Evolutionary conservation across 1,140 invertebrate species (phyloP).

Genomic region (Panagrolaimus sp.): DNA sequence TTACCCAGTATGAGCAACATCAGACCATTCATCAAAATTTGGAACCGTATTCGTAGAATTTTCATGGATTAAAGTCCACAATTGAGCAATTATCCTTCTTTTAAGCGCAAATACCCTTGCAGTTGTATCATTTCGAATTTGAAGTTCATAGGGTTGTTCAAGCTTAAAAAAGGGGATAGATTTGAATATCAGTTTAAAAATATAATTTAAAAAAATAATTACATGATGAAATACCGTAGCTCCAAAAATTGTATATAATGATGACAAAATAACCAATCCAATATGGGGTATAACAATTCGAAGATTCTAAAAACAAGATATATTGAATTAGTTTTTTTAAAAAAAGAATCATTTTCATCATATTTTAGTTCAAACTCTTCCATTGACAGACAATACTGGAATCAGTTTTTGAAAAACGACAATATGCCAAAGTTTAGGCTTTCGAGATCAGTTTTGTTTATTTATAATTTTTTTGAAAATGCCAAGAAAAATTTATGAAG

Average conservation of each 20-base stretch:
- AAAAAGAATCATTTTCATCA: too few species aligned
- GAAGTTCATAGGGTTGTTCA: slow-evolving; percentile 37
- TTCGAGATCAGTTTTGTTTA: too few species aligned
- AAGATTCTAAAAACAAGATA: slow-evolving; percentile 42
- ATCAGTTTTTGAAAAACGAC: too few species aligned
- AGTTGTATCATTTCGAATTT: slow-evolving; percentile 53
- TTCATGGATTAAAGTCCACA: slow-evolving; percentile 44
- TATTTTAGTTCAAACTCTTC: too few species aligned
- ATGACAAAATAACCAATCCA: slow-evolving; percentile 53
- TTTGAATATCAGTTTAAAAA: slow-evolving; percentile 19
- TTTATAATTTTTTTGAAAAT: too few species aligned
- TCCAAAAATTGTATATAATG: slow-evolving; percentile 53
- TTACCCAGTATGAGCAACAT: slow-evolving; percentile 39
- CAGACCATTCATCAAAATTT: slow-evolving; percentile 32
- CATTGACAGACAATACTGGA: too few species aligned
- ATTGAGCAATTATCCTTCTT: slow-evolving; percentile 43
- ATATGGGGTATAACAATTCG: slow-evolving; percentile 54
- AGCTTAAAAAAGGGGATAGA: slow-evolving; percentile 46
- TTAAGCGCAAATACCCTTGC: slow-evolving; percentile 46
- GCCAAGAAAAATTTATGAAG: too few species aligned
- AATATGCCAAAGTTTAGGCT: too few species aligned
- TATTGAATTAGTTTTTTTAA: background rate
- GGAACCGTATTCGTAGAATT: slow-evolving; percentile 4
- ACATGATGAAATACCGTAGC: slow-evolving; percentile 56
- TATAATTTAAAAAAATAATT: slow-evolving; percentile 23